Base-by-base conservation (phyloP, 2,888 invertebrate genomes). In the Eurois occulta region DNA sequence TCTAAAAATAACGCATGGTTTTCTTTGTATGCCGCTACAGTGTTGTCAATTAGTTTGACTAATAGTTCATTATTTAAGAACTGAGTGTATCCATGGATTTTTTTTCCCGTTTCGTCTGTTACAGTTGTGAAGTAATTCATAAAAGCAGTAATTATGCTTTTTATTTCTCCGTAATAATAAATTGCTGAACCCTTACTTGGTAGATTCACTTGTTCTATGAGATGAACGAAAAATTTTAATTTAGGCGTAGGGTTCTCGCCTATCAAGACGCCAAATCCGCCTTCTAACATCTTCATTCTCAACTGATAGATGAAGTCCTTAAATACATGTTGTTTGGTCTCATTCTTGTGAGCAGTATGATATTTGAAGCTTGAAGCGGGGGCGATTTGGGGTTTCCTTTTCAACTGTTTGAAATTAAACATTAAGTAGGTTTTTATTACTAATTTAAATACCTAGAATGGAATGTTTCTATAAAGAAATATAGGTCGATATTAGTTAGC, bases 121-220 rank as follows among this genome's bases (percentile, higher is more conserved):
- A 87, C 81, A 62, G 88, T 77, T 41, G 87, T 87, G 88, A 92
- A 94, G 75, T 90, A 93, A 70, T 81, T 86, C 3, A 93, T 77
- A 80, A 94, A 95, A 65, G 92, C 91, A 10, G 84, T 88, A 0
- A 95, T 78, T 2, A 93, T 85, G 41, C 83, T 87, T 83, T 94
- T 95, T 8, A 95, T 77, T 68, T 94, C 89, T 0, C 94, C 94
- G 69, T 94, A 96, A 81, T 92, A 95, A 1, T 87, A 83, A 71
- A 93, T 91, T 65, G 94, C 92, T 43, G 11, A 10, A n/a, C 13
- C 46, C n/a, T n/a, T n/a, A 2, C 75, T 72, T 11, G 41, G 48
- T n/a, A 58, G 48, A 78, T 91, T 86, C 18, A 93, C 78, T 21
- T 86, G 52, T 21, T 84, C 52, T 32, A 95, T 70, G 41, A 90